Evolutionary conservation across 2,888 invertebrate genomes (phyloP).

Genomic region (Laothoe populi): DNA sequence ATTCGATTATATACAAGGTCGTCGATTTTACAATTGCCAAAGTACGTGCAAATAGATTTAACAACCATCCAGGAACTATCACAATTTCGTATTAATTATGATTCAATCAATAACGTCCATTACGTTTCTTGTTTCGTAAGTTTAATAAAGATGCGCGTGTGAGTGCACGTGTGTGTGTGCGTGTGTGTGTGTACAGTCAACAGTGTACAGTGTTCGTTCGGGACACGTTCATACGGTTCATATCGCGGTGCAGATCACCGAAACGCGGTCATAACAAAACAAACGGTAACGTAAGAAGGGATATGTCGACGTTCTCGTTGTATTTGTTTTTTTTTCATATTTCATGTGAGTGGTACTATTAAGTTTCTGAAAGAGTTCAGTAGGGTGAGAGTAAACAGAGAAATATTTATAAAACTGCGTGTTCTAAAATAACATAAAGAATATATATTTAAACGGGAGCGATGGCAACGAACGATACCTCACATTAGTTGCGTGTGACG

Average conservation of each 20-base stretch:
- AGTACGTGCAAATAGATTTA: conserved; percentile 17
- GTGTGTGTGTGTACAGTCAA: conserved; percentile 13
- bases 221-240: conserved; percentile 1
- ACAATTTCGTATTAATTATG: conserved; percentile 21
- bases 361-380: too few relatives aligned
- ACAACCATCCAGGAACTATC: conserved; percentile 25
- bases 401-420: too few relatives aligned
- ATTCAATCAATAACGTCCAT: conserved; percentile 4
- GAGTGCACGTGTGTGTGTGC: conserved; percentile 10
- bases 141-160: background rate
- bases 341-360: too few relatives aligned
- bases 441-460: too few relatives aligned
- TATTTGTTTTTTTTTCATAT: too few relatives aligned
- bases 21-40: conserved; percentile 22
- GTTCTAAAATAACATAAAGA: too few relatives aligned
- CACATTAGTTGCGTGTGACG: too few relatives aligned
- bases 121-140: background rate
- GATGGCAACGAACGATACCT: too few relatives aligned
- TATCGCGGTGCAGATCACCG: background rate
- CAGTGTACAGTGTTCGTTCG: background rate
- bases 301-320: background rate
- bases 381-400: too few relatives aligned
- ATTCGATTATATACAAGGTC: conserved; percentile 28
- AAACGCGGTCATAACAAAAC: background rate
- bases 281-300: background rate